Conservation (phyloP, 2,113 vertebrate genomes). For the Ahaetulla prasina region DNA sequence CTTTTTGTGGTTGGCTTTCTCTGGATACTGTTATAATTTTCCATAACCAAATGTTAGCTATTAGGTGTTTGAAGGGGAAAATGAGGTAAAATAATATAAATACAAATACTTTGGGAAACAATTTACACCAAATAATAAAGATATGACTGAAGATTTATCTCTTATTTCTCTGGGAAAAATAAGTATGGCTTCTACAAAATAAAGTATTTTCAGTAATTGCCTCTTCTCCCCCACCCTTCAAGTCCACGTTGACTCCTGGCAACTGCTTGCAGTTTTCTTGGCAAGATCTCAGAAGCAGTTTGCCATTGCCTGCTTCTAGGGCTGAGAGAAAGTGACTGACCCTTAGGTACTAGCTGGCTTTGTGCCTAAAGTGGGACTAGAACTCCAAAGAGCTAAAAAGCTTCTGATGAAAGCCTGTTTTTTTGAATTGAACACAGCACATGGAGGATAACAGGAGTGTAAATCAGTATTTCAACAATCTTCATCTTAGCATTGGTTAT, state of each 20-base stretch:
- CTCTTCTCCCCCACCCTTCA: neutral
- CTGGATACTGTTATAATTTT: neutral
- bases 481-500: neutral
- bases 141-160: neutral
- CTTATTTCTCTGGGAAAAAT: neutral
- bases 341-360: neutral
- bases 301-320: neutral
- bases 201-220: neutral
- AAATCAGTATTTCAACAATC: neutral
- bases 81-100: neutral
- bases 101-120: neutral
- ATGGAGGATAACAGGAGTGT: neutral
- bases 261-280: neutral
- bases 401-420: neutral
- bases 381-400: neutral
- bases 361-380: neutral
- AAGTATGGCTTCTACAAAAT: neutral
- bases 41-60: neutral
- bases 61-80: neutral
- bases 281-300: neutral
- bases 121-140: neutral
- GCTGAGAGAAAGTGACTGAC: neutral
- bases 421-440: neutral
- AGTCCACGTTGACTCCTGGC: neutral
- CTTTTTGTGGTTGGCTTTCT: neutral